Percentiles rank a stretch among this genome's conserved stretches.
Evolutionary conservation across 2,113 vertebrate genomes (phyloP).

Genomic region (Pipra filicauda): DNA sequence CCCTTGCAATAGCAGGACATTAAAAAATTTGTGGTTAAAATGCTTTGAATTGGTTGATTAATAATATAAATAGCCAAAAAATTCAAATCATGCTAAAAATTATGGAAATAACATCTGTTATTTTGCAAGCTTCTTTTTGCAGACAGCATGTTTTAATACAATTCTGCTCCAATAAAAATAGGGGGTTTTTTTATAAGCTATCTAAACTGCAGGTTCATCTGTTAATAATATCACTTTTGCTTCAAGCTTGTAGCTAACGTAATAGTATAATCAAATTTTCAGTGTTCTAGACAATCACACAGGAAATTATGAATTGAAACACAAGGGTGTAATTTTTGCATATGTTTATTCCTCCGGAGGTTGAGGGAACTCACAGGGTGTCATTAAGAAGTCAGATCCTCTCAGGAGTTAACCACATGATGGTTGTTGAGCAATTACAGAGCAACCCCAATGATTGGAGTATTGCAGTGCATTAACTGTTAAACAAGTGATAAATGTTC

Average conservation of each 20-base stretch:
- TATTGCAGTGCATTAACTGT: slow-evolving; percentile 25
- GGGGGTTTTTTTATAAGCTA: neutral
- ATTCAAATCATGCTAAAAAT: slow-evolving; percentile 5
- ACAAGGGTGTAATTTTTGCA: neutral
- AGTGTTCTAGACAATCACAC: neutral
- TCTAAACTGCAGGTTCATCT: neutral
- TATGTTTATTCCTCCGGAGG: neutral
- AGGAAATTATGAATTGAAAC: neutral
- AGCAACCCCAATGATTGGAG: neutral
- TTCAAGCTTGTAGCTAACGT: neutral
- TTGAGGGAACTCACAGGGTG: neutral
- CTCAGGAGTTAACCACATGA: neutral
- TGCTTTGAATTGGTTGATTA: neutral
- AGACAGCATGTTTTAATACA: neutral
- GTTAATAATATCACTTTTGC: neutral
- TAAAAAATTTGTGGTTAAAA: neutral
- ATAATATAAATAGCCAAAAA: slow-evolving; percentile 12
- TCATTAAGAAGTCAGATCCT: slow-evolving; percentile 6
- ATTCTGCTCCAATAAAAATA: slow-evolving; percentile 21
- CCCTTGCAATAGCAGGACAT: neutral
- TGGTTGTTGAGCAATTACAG: neutral
- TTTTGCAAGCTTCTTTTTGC: neutral
- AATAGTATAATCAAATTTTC: neutral
- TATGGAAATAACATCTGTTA: neutral
- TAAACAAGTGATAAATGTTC: slow-evolving; percentile 49